These are phyloP conservation scores for Saguinus midas DNA, from an alignment of 2,113 vertebrate species.

Conservation along the genomic window DNA sequence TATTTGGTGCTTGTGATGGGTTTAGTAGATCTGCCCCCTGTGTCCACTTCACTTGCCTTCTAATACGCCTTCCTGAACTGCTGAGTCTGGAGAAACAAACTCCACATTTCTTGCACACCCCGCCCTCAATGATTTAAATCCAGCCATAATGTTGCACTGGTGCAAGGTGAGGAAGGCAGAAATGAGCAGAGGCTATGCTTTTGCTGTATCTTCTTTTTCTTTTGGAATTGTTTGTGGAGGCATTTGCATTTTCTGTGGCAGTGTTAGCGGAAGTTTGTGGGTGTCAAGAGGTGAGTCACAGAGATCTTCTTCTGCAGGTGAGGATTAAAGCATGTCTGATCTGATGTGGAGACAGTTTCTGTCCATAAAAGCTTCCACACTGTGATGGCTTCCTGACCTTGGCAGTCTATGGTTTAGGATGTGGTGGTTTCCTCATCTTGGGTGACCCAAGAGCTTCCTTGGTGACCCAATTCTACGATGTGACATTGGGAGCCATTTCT, in stretches of 20 bases:
- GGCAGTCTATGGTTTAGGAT: background rate
- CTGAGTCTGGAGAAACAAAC: background rate
- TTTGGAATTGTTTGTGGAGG: background rate
- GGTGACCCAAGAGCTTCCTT: background rate
- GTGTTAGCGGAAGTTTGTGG: background rate
- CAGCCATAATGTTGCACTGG: background rate
- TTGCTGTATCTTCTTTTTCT: background rate
- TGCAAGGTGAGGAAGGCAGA: background rate
- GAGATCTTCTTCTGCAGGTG: background rate
- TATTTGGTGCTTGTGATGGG: background rate
- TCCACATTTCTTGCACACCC: background rate
- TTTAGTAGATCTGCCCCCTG: background rate
- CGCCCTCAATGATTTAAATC: background rate
- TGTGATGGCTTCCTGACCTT: background rate
- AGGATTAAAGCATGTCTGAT: background rate
- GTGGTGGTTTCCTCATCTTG: background rate
- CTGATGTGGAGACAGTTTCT: background rate
- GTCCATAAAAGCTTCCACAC: background rate
- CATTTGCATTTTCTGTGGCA: background rate
- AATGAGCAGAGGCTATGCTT: background rate
- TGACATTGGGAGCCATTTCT: background rate
- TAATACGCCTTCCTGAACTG: background rate
- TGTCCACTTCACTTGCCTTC: background rate
- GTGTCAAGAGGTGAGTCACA: background rate
- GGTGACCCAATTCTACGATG: background rate